A percentile compares a stretch with the other conserved stretches of the same genome.
Evolutionary conservation across 2,797 vertebrate species (phyloP).

Genomic region (Champsocephalus gunnari): DNA sequence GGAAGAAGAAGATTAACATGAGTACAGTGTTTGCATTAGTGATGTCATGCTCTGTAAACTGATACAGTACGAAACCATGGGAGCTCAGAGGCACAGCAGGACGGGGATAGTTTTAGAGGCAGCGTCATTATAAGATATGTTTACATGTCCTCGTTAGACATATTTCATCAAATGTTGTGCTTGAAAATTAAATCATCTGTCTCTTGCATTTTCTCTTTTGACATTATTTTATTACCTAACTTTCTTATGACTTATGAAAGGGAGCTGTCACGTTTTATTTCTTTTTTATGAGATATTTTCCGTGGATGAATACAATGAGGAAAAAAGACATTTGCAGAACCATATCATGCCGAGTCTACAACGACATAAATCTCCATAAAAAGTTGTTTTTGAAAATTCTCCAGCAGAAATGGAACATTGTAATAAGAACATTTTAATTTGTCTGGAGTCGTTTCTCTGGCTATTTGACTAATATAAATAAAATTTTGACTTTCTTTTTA

Average conservation of each 20-base stretch:
- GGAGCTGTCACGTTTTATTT: conserved; percentile 5
- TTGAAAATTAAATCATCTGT: conserved; percentile 1
- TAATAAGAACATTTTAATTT: background rate
- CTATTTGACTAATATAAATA: too few species aligned
- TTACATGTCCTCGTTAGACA: background rate
- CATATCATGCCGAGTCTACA: background rate
- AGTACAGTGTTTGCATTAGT: conserved; percentile 72
- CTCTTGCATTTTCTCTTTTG: background rate
- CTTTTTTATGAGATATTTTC: background rate
- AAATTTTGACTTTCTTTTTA: background rate
- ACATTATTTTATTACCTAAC: background rate
- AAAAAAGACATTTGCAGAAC: too few species aligned
- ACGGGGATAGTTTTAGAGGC: background rate
- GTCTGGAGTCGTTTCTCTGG: background rate
- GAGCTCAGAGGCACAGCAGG: conserved; percentile 26
- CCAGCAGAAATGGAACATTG: background rate
- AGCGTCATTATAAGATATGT: background rate
- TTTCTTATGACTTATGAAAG: conserved; percentile 13
- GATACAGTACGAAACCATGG: conserved; percentile 42
- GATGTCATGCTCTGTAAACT: conserved; percentile 75
- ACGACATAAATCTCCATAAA: background rate
- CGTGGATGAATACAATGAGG: background rate
- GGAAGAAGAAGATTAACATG: conserved; percentile 69
- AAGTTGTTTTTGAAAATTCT: background rate
- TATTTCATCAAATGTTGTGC: background rate